Evolutionary conservation across 2,113 vertebrate species (phyloP).

Genomic region (Sarotherodon lohbergeri): DNA sequence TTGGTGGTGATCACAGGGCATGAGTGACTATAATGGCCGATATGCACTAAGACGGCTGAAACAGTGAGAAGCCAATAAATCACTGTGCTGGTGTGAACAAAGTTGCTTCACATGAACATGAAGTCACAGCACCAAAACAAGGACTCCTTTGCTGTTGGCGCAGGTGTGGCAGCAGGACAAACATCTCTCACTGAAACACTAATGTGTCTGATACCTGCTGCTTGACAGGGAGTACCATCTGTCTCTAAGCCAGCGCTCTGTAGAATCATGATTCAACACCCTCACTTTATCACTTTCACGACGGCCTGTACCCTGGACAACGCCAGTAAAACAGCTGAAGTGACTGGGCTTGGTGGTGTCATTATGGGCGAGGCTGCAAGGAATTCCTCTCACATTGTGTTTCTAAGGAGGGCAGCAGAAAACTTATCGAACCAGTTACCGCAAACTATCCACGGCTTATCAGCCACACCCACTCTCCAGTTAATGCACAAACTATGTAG

Average conservation of each 20-base stretch:
- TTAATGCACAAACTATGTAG: neutral
- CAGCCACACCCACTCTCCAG: conserved; percentile 42
- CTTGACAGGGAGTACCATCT: neutral
- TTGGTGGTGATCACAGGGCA: neutral
- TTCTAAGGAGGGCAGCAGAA: neutral
- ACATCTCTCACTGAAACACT: neutral
- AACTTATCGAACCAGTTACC: conserved; percentile 55
- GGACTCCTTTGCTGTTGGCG: neutral
- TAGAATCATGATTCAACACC: neutral
- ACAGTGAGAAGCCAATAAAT: neutral
- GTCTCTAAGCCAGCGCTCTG: neutral
- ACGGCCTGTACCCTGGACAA: rapidly evolving
- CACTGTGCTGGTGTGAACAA: neutral
- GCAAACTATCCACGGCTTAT: conserved; percentile 15
- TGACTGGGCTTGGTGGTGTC: neutral
- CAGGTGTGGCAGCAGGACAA: neutral
- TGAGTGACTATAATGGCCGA: neutral
- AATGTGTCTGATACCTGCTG: neutral
- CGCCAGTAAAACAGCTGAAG: neutral
- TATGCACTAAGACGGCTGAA: rapidly evolving
- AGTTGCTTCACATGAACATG: neutral
- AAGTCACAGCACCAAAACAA: neutral
- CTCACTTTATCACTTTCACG: neutral
- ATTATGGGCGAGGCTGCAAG: conserved; percentile 9
- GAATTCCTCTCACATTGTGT: neutral